Evolutionary conservation across 2,888 invertebrate genomes (phyloP), one percentile per base, ranked within the genome.

Genomic region (Lacanobia wlatinum): DNA sequence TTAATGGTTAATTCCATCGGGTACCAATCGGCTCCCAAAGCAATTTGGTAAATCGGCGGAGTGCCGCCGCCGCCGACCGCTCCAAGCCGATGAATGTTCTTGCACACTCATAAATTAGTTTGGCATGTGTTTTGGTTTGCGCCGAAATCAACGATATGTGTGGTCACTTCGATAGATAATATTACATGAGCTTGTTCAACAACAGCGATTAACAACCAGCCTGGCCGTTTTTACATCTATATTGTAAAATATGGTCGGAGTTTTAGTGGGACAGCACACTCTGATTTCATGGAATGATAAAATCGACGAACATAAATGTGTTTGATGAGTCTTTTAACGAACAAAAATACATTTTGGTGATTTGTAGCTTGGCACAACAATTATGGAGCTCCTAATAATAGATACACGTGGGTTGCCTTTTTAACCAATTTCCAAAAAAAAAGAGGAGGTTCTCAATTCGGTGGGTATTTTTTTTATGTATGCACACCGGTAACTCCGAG

Each of bases 1-100:
- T 90, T 89, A 88, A 86, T 89, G 88, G 85, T 84, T 90, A 87
- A 89, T 88, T 87, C 85, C 84, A 84, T 78, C 80, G 78, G 76
- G 82, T 84, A 84, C 80, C 86, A 87, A 88, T 88, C 83, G 83
- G 84, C 70, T 84, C 80, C 86, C 87, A 84, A 83, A 89, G 89
- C 84, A 88, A 89, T 90, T 89, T 89, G 84, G 86, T 84, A 87
- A 88, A 89, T 87, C 88, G 89, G 78, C 70, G 67, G 73, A 77
- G 76, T 84, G 74, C 80, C 79, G 80, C 83, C 76, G 61, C 79
- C 64, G 75, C 79, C 66, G 76, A 73, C 78, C 84, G 85, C 71
- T 79, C 86, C 78, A 78, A 79, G 83, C 85, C 86, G 84, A 87
- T 86, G 86, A 85, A 84, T 83, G 86, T 86, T 88, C 85, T 88